Percentiles rank a stretch among this genome's conserved stretches.
These are phyloP conservation scores for Chunga burmeisteri DNA, from an alignment of 2,113 vertebrate species.

Conservation along the genomic window DNA sequence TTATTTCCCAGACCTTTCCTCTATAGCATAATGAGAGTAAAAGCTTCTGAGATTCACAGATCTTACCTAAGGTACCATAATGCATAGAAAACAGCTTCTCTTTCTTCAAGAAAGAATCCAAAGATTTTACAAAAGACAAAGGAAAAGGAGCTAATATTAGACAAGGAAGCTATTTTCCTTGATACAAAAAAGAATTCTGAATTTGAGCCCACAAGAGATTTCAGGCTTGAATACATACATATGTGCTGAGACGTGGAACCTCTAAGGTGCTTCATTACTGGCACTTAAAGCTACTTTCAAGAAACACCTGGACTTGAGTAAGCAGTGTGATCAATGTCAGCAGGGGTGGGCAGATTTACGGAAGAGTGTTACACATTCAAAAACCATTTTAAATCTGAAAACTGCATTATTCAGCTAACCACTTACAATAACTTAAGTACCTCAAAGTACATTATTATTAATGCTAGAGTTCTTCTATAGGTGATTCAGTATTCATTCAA, in stretches of 20 bases:
- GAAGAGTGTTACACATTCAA: slow-evolving; percentile 6
- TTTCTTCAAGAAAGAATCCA: slow-evolving; percentile 32
- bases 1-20: slow-evolving; percentile 58
- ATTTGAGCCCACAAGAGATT: slow-evolving; percentile 33
- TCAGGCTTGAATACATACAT: slow-evolving; percentile 23
- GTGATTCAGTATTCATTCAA: not conserved
- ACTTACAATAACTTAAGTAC: slow-evolving; percentile 6
- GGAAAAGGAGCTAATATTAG: slow-evolving; percentile 27
- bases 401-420: slow-evolving; percentile 32
- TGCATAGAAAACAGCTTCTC: slow-evolving; percentile 41
- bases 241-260: slow-evolving; percentile 9
- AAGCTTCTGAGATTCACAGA: slow-evolving; percentile 58
- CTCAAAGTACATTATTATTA: slow-evolving; percentile 1
- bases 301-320: slow-evolving; percentile 49
- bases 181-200: not conserved
- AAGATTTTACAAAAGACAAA: slow-evolving; percentile 34
- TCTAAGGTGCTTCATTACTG: slow-evolving; percentile 42
- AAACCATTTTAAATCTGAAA: slow-evolving; percentile 48
- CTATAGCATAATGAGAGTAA: slow-evolving; percentile 69
- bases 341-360: slow-evolving; percentile 6
- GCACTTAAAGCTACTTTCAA: slow-evolving; percentile 41
- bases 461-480: not conserved
- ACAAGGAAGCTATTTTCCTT: slow-evolving; percentile 48
- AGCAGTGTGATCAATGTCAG: slow-evolving; percentile 14
- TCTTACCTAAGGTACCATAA: slow-evolving; percentile 54